Conservation (phyloP, 2,888 invertebrate species). For the Pristionchus maxplancki region DNA sequence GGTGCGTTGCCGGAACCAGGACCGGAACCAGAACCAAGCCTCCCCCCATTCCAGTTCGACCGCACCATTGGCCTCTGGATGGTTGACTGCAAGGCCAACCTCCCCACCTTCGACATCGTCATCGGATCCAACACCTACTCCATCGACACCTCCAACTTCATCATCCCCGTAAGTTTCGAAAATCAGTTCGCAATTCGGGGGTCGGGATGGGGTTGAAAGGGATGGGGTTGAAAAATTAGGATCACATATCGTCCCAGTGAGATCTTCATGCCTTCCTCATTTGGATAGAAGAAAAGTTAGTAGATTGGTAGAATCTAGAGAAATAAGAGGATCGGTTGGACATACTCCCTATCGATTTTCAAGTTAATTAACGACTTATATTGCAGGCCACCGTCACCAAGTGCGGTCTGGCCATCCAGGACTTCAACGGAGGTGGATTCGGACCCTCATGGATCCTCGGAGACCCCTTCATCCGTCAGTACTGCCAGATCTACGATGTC, state of each 20-base stretch:
- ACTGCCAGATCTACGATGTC: constrained; percentile 69
- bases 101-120: constrained; percentile 13
- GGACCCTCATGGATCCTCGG: constrained; percentile 64
- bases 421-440: constrained; percentile 18
- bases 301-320: no score
- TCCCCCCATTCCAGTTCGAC: neutral
- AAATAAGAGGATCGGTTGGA: no score
- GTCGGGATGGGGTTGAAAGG: no score
- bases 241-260: no score
- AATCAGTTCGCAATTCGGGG: neutral
- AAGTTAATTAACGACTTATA: no score
- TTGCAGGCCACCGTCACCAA: neutral
- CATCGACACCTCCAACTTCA: constrained; percentile 29
- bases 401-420: constrained; percentile 34
- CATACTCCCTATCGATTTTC: no score
- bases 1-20: constrained; percentile 15
- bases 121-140: constrained; percentile 37
- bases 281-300: no score
- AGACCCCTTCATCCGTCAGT: constrained; percentile 67
- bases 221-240: no score
- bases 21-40: neutral
- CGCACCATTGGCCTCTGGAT: neutral
- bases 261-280: no score
- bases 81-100: constrained; percentile 10
- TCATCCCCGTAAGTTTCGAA: constrained; percentile 37